Conservation (phyloP, 2,797 vertebrate genomes). For the Choloepus didactylus region DNA sequence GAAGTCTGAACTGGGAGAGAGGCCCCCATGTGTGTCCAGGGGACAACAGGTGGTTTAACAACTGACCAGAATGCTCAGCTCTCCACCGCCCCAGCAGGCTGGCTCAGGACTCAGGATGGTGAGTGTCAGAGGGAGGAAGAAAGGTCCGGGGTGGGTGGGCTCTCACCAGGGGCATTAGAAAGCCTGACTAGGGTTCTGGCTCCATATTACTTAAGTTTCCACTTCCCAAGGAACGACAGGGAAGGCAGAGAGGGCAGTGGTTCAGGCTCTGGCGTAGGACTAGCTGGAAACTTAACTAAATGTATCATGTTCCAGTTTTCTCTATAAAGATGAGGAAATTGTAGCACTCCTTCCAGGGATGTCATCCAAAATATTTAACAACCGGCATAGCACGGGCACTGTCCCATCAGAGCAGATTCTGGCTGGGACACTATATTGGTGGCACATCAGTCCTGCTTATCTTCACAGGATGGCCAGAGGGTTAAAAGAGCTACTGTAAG, state of each 20-base stretch:
- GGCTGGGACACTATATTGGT: neutral
- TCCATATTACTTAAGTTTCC: neutral
- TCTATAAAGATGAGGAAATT: neutral
- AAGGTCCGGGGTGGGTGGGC: fast-evolving
- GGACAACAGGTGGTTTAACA: neutral
- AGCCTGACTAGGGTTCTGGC: neutral
- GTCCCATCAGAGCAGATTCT: neutral
- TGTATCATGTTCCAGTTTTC: neutral
- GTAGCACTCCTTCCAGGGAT: neutral
- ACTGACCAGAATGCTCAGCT: neutral
- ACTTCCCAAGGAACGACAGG: neutral
- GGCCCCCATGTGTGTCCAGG: neutral
- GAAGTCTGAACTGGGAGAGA: neutral
- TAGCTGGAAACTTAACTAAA: neutral
- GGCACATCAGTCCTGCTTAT: no score
- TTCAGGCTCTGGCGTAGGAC: neutral
- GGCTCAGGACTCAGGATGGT: neutral
- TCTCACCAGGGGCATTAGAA: neutral
- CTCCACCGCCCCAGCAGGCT: no score
- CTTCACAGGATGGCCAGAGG: neutral
- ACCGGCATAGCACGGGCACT: neutral
- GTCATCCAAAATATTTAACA: neutral
- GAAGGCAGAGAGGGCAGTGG: neutral
- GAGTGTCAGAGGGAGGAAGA: neutral
- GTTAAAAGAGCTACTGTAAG: neutral